Percentiles rank a stretch among this genome's conserved stretches.
phyloP scores from a whole-genome alignment of 2,797 vertebrate genomes.

The Pseudomugil tenellus region DNA sequence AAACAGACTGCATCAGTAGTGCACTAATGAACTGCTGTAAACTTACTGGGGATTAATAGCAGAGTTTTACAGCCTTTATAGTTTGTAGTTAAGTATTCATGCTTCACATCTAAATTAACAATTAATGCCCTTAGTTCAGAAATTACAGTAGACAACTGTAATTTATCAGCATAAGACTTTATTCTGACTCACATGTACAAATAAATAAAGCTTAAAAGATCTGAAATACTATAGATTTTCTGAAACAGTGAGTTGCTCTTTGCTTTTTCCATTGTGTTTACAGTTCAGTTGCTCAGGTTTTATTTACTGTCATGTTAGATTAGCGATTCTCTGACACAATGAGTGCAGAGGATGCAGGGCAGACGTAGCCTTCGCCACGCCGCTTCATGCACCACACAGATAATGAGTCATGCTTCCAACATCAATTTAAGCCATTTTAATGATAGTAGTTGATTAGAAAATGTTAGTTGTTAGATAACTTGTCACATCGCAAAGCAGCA shows the following conservation, averaged over 20 bases:
- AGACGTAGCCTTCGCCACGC: not conserved
- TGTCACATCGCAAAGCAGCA: not conserved
- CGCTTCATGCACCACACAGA: not conserved
- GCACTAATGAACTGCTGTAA: not conserved
- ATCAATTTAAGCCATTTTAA: not conserved
- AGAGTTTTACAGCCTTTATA: not conserved
- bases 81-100: not conserved
- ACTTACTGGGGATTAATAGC: not conserved
- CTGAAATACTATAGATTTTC: not conserved
- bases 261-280: slow-evolving; percentile 27
- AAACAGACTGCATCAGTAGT: not conserved
- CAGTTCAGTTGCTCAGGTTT: slow-evolving; percentile 24
- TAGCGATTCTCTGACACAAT: slow-evolving; percentile 18
- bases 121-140: slow-evolving; percentile 1
- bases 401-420: not conserved
- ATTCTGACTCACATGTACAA: not conserved
- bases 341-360: slow-evolving; percentile 9
- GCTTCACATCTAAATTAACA: slow-evolving; percentile 1
- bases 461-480: not conserved
- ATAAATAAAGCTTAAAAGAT: not conserved
- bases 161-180: not conserved
- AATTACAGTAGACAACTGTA: not conserved
- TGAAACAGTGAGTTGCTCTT: not conserved
- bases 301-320: slow-evolving; percentile 33
- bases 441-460: not conserved